Percentiles rank a stretch among this genome's conserved stretches.
Conservation (phyloP, 2,888 invertebrate genomes). For the Epirrhoe alternata region DNA sequence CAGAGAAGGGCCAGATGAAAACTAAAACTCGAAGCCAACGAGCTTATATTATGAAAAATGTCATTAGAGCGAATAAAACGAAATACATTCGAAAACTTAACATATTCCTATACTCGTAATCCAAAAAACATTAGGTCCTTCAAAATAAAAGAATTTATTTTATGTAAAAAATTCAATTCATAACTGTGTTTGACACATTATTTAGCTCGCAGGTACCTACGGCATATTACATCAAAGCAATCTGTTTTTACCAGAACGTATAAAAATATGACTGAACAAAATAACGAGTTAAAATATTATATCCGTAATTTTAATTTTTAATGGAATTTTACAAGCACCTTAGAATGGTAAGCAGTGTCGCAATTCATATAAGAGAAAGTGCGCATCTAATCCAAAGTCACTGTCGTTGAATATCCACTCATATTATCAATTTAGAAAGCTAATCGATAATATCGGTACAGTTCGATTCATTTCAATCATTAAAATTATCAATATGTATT, state of each 20-base stretch:
- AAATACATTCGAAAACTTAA: too few species aligned
- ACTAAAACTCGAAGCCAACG: too few species aligned
- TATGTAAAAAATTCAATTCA: too few species aligned
- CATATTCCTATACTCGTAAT: too few species aligned
- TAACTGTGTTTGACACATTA: too few species aligned
- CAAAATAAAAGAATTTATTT: too few species aligned
- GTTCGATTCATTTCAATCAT: slow-evolving; percentile 31
- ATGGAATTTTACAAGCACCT: background rate
- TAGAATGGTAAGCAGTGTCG: slow-evolving; percentile 59
- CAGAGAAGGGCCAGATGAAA: too few species aligned
- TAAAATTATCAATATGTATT: slow-evolving; percentile 36
- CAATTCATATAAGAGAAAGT: slow-evolving; percentile 71
- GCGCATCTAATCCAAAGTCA: slow-evolving; percentile 60
- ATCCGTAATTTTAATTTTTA: slow-evolving; percentile 1
- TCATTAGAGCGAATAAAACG: too few species aligned
- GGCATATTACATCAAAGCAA: background rate
- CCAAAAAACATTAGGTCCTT: too few species aligned
- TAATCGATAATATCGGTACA: slow-evolving; percentile 59
- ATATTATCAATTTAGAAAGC: slow-evolving; percentile 74
- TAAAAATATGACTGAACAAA: too few species aligned
- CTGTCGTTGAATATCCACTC: slow-evolving; percentile 55
- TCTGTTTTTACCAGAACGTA: background rate
- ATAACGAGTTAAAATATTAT: background rate
- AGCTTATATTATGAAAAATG: too few species aligned
- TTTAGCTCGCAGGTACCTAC: too few species aligned